phyloP scores from a whole-genome alignment of 2,113 vertebrate genomes.

The Ivindomyrus marchei region DNA sequence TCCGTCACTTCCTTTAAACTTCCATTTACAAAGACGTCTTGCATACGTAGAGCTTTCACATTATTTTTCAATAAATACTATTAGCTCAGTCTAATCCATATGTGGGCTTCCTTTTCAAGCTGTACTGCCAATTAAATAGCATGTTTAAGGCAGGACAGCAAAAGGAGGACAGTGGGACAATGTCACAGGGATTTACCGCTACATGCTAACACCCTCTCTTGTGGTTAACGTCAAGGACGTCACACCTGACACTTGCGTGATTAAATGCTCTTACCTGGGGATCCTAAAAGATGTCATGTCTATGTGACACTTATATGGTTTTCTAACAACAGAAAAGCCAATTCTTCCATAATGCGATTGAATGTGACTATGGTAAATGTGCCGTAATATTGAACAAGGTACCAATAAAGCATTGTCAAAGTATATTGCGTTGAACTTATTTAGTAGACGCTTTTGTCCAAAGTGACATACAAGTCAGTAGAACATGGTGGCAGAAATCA shows the following conservation, averaged over 20 bases:
- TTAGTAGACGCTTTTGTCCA: not conserved
- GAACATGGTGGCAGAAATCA: not conserved
- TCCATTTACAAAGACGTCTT: not conserved
- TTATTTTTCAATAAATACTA: not conserved
- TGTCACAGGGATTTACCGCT: not conserved
- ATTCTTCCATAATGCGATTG: not conserved
- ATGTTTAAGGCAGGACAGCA: not conserved
- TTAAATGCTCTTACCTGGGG: not conserved
- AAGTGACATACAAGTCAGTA: not conserved
- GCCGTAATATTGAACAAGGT: not conserved
- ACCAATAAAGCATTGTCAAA: not conserved
- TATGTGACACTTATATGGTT: not conserved
- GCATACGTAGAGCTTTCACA: not conserved
- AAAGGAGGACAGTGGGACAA: not conserved
- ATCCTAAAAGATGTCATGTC: not conserved
- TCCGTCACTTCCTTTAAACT: not conserved
- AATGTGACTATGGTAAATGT: not conserved
- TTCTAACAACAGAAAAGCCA: not conserved
- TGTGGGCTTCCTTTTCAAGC: not conserved
- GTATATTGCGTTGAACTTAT: not conserved
- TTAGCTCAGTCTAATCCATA: not conserved
- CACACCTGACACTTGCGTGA: not conserved
- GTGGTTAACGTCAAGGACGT: not conserved
- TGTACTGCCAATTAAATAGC: not conserved
- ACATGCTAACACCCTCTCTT: not conserved